phyloP scores from a whole-genome alignment of 2,888 invertebrate genomes.

The Xanthia togata region DNA sequence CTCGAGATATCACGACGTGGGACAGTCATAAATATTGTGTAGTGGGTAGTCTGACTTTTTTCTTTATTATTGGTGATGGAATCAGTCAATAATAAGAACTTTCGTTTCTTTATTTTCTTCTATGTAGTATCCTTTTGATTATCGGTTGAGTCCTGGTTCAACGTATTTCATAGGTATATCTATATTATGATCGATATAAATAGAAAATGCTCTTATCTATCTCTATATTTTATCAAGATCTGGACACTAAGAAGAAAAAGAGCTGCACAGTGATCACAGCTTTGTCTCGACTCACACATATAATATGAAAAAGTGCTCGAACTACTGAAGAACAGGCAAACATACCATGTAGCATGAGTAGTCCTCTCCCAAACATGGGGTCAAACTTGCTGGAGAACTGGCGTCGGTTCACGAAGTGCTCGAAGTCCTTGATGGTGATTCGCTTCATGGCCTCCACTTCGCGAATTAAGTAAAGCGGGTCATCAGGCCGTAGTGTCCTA shows the following conservation, averaged over 20 bases:
- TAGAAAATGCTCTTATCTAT: not conserved
- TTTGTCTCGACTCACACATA: not conserved
- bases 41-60: not conserved
- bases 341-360: constrained; percentile 84
- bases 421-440: constrained; percentile 88
- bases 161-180: not conserved
- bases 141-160: too few species aligned
- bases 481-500: constrained; percentile 50
- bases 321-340: not conserved
- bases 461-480: constrained; percentile 73
- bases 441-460: constrained; percentile 87
- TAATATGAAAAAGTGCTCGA: not conserved
- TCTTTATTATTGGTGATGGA: not conserved
- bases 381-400: constrained; percentile 73
- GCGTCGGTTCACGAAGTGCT: constrained; percentile 86
- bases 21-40: not conserved
- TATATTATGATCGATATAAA: too few species aligned
- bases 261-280: not conserved
- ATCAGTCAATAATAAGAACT: not conserved
- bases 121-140: not conserved
- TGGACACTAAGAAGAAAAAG: not conserved
- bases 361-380: constrained; percentile 85
- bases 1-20: not conserved
- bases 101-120: not conserved
- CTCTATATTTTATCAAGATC: not conserved